These are phyloP conservation scores for Oenanthe melanoleuca DNA, from an alignment of 2,113 vertebrate species.

Conservation along the genomic window DNA sequence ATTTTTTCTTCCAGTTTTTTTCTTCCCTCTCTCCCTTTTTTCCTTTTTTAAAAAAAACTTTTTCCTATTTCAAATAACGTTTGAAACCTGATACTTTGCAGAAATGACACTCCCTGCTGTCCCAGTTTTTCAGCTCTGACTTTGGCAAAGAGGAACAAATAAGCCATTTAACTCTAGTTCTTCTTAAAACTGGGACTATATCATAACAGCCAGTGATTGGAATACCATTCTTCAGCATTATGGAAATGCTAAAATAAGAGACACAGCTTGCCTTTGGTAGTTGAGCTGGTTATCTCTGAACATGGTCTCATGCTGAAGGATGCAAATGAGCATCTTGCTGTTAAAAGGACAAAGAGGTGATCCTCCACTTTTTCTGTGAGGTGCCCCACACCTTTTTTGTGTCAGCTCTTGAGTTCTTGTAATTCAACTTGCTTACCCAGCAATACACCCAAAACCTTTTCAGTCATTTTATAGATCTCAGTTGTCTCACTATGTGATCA, in stretches of 20 bases:
- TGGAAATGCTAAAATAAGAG: neutral
- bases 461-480: neutral
- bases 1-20: neutral
- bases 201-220: neutral
- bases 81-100: neutral
- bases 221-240: neutral
- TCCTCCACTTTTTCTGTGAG: neutral
- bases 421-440: neutral
- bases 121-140: neutral
- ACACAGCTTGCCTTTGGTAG: neutral
- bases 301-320: neutral
- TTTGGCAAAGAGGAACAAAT: neutral
- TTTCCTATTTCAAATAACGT: neutral
- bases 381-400: neutral
- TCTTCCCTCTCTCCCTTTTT: accelerated
- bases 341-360: neutral
- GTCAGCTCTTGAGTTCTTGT: neutral
- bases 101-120: accelerated
- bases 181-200: neutral
- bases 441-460: neutral
- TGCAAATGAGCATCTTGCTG: neutral
- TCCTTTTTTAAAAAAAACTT: neutral
- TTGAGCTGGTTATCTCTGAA: neutral
- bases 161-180: neutral
- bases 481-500: neutral